These are phyloP conservation scores for Catostomus latipinnis DNA, from an alignment of 2,797 vertebrate genomes.

Conservation along the genomic window DNA sequence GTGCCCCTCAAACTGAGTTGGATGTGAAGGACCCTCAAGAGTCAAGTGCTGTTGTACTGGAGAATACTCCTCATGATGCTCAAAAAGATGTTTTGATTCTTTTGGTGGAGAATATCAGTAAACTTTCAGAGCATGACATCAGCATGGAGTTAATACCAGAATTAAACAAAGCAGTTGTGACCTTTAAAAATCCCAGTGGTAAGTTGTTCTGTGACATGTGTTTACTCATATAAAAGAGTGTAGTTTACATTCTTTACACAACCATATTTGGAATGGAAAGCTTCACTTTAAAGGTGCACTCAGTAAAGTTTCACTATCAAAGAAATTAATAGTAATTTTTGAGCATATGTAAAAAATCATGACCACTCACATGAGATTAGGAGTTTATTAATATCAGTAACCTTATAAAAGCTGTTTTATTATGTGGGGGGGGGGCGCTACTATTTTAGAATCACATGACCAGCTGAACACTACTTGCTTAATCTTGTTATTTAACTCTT, in stretches of 20 bases:
- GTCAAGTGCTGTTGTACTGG: conserved; percentile 61
- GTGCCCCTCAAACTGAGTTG: neutral
- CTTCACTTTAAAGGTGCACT: neutral
- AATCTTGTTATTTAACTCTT: too few relatives aligned
- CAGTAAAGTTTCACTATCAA: too few relatives aligned
- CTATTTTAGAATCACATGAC: too few relatives aligned
- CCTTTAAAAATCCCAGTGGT: conserved; percentile 67
- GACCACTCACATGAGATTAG: too few relatives aligned
- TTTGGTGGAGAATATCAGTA: conserved; percentile 70
- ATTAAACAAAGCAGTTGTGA: conserved; percentile 63
- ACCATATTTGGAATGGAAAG: neutral
- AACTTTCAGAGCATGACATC: conserved; percentile 55
- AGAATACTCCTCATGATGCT: conserved; percentile 56
- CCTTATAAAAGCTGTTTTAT: too few relatives aligned
- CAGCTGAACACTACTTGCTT: too few relatives aligned
- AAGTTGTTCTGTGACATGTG: neutral
- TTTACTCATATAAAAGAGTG: neutral
- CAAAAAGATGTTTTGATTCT: conserved; percentile 62
- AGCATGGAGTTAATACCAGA: conserved; percentile 71
- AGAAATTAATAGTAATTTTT: too few relatives aligned
- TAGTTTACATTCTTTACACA: too few relatives aligned
- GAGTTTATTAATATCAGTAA: too few relatives aligned
- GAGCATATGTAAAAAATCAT: too few relatives aligned
- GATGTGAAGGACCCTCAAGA: neutral
- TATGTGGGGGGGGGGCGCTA: too few relatives aligned